Conservation (phyloP, 2,113 vertebrate species). For the Pantherophis guttatus region DNA sequence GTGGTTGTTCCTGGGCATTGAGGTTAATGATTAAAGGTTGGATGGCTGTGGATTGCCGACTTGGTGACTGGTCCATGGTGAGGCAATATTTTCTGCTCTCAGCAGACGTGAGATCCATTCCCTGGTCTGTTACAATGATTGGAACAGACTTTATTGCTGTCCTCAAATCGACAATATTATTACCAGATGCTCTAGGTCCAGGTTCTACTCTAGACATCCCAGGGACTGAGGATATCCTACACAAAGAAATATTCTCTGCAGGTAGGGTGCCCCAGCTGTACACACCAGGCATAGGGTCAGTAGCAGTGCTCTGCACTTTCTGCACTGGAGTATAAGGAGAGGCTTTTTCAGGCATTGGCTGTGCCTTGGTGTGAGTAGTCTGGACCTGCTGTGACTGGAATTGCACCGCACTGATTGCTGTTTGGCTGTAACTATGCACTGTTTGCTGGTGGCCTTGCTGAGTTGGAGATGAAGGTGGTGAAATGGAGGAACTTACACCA, state of each 20-base stretch:
- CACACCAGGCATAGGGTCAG: slow-evolving; percentile 70
- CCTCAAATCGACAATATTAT: slow-evolving; percentile 86
- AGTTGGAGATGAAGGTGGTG: slow-evolving; percentile 87
- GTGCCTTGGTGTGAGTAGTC: slow-evolving; percentile 69
- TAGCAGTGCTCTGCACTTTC: slow-evolving; percentile 67
- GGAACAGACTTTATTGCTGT: slow-evolving; percentile 84
- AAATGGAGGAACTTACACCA: slow-evolving; percentile 82
- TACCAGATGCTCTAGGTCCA: slow-evolving; percentile 72
- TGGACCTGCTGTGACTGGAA: slow-evolving; percentile 69
- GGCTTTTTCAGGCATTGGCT: slow-evolving; percentile 59
- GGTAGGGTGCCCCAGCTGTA: slow-evolving; percentile 82
- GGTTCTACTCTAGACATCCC: slow-evolving; percentile 85
- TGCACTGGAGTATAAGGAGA: slow-evolving; percentile 58
- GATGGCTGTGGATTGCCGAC: slow-evolving; percentile 86
- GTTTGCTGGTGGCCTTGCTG: slow-evolving; percentile 74
- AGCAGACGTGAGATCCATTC: slow-evolving; percentile 94
- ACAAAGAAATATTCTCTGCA: slow-evolving; percentile 86
- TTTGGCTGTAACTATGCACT: slow-evolving; percentile 75
- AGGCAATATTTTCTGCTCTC: slow-evolving; percentile 90
- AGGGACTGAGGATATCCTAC: slow-evolving; percentile 85
- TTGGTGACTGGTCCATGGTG: slow-evolving; percentile 80
- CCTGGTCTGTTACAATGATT: slow-evolving; percentile 97
- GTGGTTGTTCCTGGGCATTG: slow-evolving; percentile 91
- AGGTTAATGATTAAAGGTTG: slow-evolving; percentile 96
- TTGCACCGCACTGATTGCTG: slow-evolving; percentile 68